Evolutionary conservation across 2,888 invertebrate genomes (phyloP).

Genomic region (Eupithecia centaureata): DNA sequence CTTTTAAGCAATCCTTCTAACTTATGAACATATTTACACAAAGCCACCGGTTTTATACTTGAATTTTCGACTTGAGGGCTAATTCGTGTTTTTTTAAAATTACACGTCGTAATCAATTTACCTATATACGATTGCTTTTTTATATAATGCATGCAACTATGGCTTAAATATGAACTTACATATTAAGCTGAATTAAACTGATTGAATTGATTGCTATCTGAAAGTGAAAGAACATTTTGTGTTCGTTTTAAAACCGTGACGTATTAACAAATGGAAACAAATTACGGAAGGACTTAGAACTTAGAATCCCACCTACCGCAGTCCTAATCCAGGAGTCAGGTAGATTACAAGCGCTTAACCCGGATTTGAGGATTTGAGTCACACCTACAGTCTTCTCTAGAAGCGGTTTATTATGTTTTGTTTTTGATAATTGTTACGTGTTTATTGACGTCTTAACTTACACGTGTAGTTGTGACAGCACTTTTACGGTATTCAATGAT

Average conservation of each 20-base stretch:
- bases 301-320: conserved; percentile 76
- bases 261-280: conserved; percentile 50
- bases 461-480: conserved; percentile 12
- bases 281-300: conserved; percentile 62
- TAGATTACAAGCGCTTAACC: conserved; percentile 57
- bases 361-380: conserved; percentile 34
- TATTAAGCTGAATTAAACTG: too few relatives aligned
- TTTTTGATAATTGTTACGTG: conserved; percentile 19
- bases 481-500: conserved; percentile 28
- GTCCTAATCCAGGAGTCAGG: conserved; percentile 65
- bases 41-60: too few relatives aligned
- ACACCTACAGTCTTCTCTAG: conserved; percentile 18
- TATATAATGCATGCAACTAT: neutral
- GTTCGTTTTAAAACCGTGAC: conserved; percentile 1
- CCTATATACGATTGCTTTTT: too few relatives aligned
- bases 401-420: conserved; percentile 12
- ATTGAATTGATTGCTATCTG: too few relatives aligned
- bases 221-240: neutral
- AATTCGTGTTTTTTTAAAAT: neutral
- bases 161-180: too few relatives aligned
- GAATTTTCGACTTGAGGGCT: neutral
- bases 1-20: neutral
- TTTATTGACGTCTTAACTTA: conserved; percentile 15
- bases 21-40: neutral
- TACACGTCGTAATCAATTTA: neutral